Evolutionary conservation across 1,140 invertebrate species (phyloP).

Genomic region (Sycophaga agraensis): DNA sequence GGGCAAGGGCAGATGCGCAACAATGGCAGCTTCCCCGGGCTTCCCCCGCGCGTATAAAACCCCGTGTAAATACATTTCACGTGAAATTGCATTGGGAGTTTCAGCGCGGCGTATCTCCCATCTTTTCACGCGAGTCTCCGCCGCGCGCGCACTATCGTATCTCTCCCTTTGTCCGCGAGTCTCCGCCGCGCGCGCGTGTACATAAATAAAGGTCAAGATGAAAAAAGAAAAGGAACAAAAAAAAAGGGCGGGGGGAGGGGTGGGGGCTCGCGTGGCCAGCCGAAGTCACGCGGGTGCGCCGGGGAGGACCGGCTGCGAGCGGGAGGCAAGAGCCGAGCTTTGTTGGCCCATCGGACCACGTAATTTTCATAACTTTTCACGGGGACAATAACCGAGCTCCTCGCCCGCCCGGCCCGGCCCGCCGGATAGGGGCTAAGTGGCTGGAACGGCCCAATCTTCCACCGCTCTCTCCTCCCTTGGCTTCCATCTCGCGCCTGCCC

Average conservation of each 20-base stretch:
- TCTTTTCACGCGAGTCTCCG: not conserved
- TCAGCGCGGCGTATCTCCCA: not conserved
- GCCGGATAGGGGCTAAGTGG: slow-evolving; percentile 33
- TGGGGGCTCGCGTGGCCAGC: no score
- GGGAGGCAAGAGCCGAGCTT: slow-evolving; percentile 20
- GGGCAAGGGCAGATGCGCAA: no score
- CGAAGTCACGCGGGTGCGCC: no score
- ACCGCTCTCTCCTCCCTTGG: slow-evolving; percentile 2
- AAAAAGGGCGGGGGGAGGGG: not conserved
- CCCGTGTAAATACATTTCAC: not conserved
- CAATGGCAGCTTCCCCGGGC: no score
- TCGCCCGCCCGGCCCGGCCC: not conserved
- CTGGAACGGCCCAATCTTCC: slow-evolving; percentile 34
- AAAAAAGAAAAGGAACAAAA: not conserved
- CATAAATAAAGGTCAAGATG: slow-evolving; percentile 17
- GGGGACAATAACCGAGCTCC: slow-evolving; percentile 41
- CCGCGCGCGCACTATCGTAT: not conserved
- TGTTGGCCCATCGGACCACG: slow-evolving; percentile 34
- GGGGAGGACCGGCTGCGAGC: no score
- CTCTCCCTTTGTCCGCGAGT: not conserved
- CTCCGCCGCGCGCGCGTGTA: not conserved
- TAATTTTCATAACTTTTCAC: slow-evolving; percentile 49
- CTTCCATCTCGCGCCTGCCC: not conserved
- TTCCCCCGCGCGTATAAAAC: no score
- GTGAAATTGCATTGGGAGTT: not conserved